Evolutionary conservation across 2,113 vertebrate species (phyloP).

Genomic region (Xyliphius kryptos): DNA sequence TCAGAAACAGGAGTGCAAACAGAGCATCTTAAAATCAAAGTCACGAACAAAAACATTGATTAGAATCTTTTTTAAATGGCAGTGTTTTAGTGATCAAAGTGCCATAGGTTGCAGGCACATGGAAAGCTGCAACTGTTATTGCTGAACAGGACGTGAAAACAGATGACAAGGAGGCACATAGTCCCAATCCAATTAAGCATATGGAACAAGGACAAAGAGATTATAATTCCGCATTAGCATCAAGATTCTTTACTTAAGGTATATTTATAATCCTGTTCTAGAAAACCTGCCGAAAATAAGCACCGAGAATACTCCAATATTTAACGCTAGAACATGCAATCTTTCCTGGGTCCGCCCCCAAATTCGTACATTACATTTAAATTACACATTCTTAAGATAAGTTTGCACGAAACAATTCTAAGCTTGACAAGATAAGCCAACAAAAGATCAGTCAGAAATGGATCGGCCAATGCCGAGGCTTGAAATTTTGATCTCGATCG

Average conservation of each 20-base stretch:
- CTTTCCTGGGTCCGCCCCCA: too few relatives aligned
- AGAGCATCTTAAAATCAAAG: too few relatives aligned
- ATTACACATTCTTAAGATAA: too few relatives aligned
- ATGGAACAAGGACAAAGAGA: conserved; percentile 17
- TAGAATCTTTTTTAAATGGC: not conserved
- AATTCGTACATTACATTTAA: too few relatives aligned
- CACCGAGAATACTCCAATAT: not conserved
- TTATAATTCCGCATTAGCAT: conserved; percentile 17
- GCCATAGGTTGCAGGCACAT: not conserved
- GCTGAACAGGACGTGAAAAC: conserved; percentile 23
- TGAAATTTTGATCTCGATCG: too few relatives aligned
- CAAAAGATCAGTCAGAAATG: too few relatives aligned
- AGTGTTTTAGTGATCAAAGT: not conserved
- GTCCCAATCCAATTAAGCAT: conserved; percentile 1
- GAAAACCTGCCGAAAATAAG: not conserved
- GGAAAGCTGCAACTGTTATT: conserved; percentile 5
- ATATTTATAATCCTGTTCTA: not conserved
- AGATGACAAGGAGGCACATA: not conserved
- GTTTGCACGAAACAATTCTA: too few relatives aligned
- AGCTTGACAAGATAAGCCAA: too few relatives aligned
- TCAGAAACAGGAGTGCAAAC: not conserved
- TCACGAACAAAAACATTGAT: not conserved
- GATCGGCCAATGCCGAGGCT: too few relatives aligned
- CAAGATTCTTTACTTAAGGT: not conserved
- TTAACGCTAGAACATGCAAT: too few relatives aligned